Base-by-base conservation (phyloP, 2,113 vertebrate genomes). In the Spea bombifrons region DNA sequence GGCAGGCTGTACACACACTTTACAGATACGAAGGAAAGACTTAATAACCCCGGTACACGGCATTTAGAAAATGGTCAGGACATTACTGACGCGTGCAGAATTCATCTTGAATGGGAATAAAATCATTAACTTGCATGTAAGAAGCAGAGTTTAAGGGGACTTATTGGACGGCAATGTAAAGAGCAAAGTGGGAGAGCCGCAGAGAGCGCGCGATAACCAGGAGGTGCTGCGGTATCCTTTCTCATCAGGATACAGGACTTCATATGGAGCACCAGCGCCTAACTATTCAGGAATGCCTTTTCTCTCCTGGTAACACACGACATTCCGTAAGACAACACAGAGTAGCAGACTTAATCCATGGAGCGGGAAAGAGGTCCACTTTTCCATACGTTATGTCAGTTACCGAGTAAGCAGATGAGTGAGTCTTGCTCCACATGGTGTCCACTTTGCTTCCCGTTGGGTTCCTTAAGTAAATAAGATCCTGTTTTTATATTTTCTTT, bases 381-480 rank as follows among this genome's bases (percentile, higher is more conserved):
- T 47, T 47, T 15, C n/a, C 16, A 47, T 68, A n/a, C 4, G 12
- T 49, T 52, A 53, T 52, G 63, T 78, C 69, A 71, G 30, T 66
- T 9, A 10, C 9, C 6, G 5, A 16, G 15, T 17, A 57, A 44
- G 55, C 5, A 8, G 45, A 76, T 61, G 45, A 47, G 66, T 70
- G 10, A 57, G 52, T 7, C 30, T 66, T 5, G 15, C 49, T 47
- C 57, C 16, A 30, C 12, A 45, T 16, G 48, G 30, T n/a, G 48
- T 7, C 68, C 69, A 4, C 43, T 52, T 8, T 48, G 12, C 43
- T 12, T 66, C 30, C 48, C 45, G 16, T 46, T 71, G 68, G 45
- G n/a, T n/a, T 72, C 47, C 76, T 72, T 61, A 73, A 57, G 76
- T 73, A 73, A 64, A 8, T n/a, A 12, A 45, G 15, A 4, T 46